phyloP scores from a whole-genome alignment of 2,888 invertebrate species.

The Lymantria dispar region DNA sequence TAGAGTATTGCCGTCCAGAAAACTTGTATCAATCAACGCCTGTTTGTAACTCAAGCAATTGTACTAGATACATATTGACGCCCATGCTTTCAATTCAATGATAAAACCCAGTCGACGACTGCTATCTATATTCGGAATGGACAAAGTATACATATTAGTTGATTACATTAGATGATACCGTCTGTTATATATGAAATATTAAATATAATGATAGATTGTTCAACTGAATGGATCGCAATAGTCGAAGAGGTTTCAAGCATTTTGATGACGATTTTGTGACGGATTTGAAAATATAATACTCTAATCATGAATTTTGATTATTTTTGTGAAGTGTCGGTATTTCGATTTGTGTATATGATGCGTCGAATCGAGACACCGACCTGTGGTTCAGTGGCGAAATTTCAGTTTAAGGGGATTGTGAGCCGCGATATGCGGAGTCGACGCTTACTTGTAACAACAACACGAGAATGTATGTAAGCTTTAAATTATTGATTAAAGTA shows the following conservation, averaged over 20 bases:
- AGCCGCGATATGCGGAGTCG: slow-evolving; percentile 34
- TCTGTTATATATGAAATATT: slow-evolving; percentile 22
- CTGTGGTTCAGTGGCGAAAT: slow-evolving; percentile 52
- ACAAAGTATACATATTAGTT: slow-evolving; percentile 5
- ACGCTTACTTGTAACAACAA: slow-evolving; percentile 54
- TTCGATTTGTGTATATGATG: slow-evolving; percentile 48
- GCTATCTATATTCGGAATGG: slow-evolving; percentile 20
- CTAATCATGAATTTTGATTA: slow-evolving; percentile 48
- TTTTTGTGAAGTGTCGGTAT: slow-evolving; percentile 33
- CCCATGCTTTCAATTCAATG: slow-evolving; percentile 24
- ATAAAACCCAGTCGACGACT: slow-evolving; percentile 8
- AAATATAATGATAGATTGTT: slow-evolving; percentile 18
- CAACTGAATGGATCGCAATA: slow-evolving; percentile 21
- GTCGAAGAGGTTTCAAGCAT: slow-evolving; percentile 36
- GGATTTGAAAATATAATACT: slow-evolving; percentile 43
- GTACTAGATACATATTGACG: slow-evolving; percentile 21
- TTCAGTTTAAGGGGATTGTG: slow-evolving; percentile 51
- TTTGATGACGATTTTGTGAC: slow-evolving; percentile 44
- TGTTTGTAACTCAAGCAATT: slow-evolving; percentile 42
- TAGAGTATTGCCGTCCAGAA: slow-evolving; percentile 39
- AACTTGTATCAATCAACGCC: slow-evolving; percentile 22
- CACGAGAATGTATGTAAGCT: slow-evolving; percentile 74
- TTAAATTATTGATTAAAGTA: slow-evolving; percentile 81
- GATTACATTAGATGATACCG: no score
- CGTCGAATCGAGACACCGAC: slow-evolving; percentile 39